These are phyloP conservation scores for Drosophila ananassae DNA, from an alignment of 1,140 invertebrate genomes.

Conservation along the genomic window DNA sequence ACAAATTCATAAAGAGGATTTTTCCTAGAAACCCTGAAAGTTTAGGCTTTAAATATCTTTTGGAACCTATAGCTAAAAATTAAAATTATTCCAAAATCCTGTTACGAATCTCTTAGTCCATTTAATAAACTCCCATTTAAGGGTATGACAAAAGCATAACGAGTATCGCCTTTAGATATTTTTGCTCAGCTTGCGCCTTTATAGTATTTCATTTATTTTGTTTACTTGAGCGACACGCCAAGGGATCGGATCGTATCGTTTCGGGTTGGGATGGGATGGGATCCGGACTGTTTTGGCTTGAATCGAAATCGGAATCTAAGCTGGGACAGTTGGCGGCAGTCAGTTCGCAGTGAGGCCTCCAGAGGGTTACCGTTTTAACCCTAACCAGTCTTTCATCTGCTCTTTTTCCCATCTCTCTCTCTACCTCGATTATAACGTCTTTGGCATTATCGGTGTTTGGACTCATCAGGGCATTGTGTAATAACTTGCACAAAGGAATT, in stretches of 20 bases:
- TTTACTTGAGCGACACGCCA: slow-evolving; percentile 59
- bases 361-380: slow-evolving; percentile 53
- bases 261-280: slow-evolving; percentile 3
- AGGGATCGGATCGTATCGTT: slow-evolving; percentile 45
- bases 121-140: background rate
- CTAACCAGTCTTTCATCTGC: slow-evolving; percentile 36
- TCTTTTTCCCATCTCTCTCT: slow-evolving; percentile 13
- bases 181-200: slow-evolving; percentile 61
- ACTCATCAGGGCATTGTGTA: slow-evolving; percentile 57
- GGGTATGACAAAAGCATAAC: slow-evolving; percentile 42
- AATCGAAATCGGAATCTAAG: slow-evolving; percentile 22
- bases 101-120: background rate
- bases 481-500: slow-evolving; percentile 67
- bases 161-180: slow-evolving; percentile 55
- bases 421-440: background rate
- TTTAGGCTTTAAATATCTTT: too few species aligned
- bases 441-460: slow-evolving; percentile 6
- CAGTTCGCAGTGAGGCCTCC: slow-evolving; percentile 15
- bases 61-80: too few species aligned
- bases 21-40: too few species aligned
- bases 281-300: slow-evolving; percentile 5
- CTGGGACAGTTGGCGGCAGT: slow-evolving; percentile 40
- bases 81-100: too few species aligned
- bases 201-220: slow-evolving; percentile 63
- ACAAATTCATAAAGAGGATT: too few species aligned